Conservation (phyloP, 2,797 vertebrate species). For the Acrocephalus scirpaceus region DNA sequence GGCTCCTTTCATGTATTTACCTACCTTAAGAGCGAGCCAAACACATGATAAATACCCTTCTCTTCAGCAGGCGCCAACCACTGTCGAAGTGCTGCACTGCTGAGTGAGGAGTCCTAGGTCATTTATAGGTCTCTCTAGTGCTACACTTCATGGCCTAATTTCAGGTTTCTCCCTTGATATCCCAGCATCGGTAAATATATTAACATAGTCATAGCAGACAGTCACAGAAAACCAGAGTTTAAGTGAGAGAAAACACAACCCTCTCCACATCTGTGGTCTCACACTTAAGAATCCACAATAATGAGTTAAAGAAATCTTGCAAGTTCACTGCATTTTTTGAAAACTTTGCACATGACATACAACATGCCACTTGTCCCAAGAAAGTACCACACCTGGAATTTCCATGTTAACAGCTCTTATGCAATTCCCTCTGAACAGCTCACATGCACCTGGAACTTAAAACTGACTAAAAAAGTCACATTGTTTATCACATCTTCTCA, state of each 20-base stretch:
- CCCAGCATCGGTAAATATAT: neutral
- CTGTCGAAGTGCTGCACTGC: neutral
- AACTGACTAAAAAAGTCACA: neutral
- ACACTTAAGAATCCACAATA: neutral
- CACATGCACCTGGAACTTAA: neutral
- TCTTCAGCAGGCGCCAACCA: neutral
- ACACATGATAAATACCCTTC: neutral
- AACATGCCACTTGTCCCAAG: neutral
- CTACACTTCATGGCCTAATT: neutral
- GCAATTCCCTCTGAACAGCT: neutral
- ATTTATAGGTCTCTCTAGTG: neutral
- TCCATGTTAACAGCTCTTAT: neutral
- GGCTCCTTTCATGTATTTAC: neutral
- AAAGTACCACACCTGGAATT: neutral
- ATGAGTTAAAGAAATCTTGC: neutral
- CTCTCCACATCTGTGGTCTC: neutral
- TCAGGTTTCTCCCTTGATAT: neutral
- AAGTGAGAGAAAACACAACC: neutral
- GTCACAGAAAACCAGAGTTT: neutral
- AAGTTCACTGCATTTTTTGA: neutral
- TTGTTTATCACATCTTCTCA: neutral
- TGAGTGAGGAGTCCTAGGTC: neutral
- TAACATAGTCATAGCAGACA: accelerated
- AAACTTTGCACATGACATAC: neutral
- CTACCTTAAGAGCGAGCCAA: neutral